phyloP scores from a whole-genome alignment of 2,113 vertebrate species.

The Nothoprocta perdicaria region DNA sequence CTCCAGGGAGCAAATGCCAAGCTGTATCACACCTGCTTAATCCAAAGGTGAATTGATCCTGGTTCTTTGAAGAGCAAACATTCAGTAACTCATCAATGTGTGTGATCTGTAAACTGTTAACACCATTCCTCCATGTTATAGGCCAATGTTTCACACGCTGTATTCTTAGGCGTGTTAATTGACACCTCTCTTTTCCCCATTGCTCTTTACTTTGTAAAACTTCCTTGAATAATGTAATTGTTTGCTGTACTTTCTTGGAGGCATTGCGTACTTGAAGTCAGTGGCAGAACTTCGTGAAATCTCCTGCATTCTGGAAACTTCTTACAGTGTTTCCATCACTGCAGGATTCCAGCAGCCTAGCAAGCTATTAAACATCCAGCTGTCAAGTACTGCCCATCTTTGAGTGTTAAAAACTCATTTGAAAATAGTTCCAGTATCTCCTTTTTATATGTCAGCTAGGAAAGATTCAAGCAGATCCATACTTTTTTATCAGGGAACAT shows the following conservation, averaged over 20 bases:
- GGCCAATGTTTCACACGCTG: neutral
- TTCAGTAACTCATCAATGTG: neutral
- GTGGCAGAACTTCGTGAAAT: neutral
- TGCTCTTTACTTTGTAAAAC: neutral
- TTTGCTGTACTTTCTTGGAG: neutral
- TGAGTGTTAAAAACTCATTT: neutral
- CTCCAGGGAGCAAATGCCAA: neutral
- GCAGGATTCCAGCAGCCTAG: neutral
- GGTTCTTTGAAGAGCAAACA: neutral
- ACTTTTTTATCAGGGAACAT: rapidly evolving
- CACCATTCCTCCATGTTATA: neutral
- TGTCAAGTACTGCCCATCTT: neutral
- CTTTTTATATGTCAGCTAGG: neutral
- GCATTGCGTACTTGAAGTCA: neutral
- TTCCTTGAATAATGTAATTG: neutral
- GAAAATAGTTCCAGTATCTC: neutral
- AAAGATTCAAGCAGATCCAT: neutral
- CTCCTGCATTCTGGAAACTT: neutral
- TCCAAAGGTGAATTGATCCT: neutral
- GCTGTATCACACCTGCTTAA: neutral
- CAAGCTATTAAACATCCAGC: neutral
- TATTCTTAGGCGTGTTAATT: neutral
- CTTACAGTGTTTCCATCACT: neutral
- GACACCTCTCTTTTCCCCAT: no score
- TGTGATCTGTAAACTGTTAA: neutral